Evolutionary conservation across 2,888 invertebrate genomes (phyloP), one percentile per base, ranked within the genome.

Genomic region (Choristoneura rosaceana): DNA sequence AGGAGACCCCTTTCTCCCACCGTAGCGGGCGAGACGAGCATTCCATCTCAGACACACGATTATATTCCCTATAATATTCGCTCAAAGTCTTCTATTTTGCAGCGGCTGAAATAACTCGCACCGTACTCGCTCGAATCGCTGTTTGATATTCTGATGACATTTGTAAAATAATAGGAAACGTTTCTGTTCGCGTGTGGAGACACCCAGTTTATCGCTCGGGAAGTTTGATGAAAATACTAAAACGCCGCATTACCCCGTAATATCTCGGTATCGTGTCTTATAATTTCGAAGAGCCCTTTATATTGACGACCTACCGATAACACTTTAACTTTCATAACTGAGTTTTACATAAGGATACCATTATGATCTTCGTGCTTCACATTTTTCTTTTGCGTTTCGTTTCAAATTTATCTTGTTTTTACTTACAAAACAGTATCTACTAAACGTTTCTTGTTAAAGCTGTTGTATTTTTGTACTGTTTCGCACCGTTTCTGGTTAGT

Each of bases 91-190:
- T 83, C 80, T 62, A 78, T 17, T 71, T 62, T 70, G 77, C 15
- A 50, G 4, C 64, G n/a, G 50, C 60, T 25, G 17, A 10, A 59
- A 25, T 59, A 65, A 55, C 38, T 12, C 68, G 69, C 69, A 75
- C 62, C 74, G 77, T 80, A 81, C 78, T 80, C 79, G 81, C 74
- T 74, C 74, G 80, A 86, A 88, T 86, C 81, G 84, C 84, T 88
- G 81, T 90, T 92, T 91, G 89, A 92, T 91, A 91, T 90, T 90
- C 90, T 83, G 88, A 89, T 89, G 88, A 87, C 87, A 92, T 90
- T 90, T 87, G 85, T 81, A 87, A 87, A 90, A 90, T 92, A 89
- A 91, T 89, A 90, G 84, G 83, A 85, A 82, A 86, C 84, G 84
- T 85, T 85, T 77, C 79, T 81, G 84, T 84, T 87, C 85, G 82